Evolutionary conservation across 53 echinoderm and acorn worm species (phyloP), one percentile per base, ranked within the genome.

Genomic region (Zoroaster sp.): DNA sequence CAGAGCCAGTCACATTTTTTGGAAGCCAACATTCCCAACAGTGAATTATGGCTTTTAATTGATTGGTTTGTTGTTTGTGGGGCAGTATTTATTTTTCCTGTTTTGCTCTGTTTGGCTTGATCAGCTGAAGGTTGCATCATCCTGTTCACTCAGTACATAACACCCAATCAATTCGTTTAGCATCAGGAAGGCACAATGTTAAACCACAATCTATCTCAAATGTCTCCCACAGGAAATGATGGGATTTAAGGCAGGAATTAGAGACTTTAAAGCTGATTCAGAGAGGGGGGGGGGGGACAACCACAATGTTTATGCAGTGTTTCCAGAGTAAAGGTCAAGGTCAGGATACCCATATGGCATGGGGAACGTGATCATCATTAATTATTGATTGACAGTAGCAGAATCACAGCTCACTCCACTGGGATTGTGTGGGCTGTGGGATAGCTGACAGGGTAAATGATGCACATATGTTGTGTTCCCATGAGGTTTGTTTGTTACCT

Each of bases 171-270:
- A 18, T 52, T 17, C 20, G 20, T 20, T 52, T 52, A 52, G 4
- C 20, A 20, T 52, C 5, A 18, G 52, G n/a, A 4, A n/a, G 21
- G 39, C 73, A 73, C 18, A 10, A 1, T 42, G 73, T 9, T 20
- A 38, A 38, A 73, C 73, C 40, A 10, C 73, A 73, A 40, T 25
- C 9, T 9, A 59, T 8, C 46, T 12, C 12, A 12, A 46, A 8
- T 12, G 46, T 31, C 66, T 31, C 37, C 75, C 32, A 25, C 43
- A 13, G 75, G 45, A 75, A 75, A 30, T 44, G 43, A 49, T 75
- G 14, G 75, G 75, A 25, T 75, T 52, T 45, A 18, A 53, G 77
- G 77, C 77, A 54, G 52, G 37, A 53, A 35, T 77, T 35, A n/a
- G 36, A 7, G 17, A 8, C 23, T n/a, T 35, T 52, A 51, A 72